Percentiles rank a stretch among this genome's conserved stretches.
phyloP scores from a whole-genome alignment of 1,140 invertebrate genomes.

The Schmidtea mediterranea region DNA sequence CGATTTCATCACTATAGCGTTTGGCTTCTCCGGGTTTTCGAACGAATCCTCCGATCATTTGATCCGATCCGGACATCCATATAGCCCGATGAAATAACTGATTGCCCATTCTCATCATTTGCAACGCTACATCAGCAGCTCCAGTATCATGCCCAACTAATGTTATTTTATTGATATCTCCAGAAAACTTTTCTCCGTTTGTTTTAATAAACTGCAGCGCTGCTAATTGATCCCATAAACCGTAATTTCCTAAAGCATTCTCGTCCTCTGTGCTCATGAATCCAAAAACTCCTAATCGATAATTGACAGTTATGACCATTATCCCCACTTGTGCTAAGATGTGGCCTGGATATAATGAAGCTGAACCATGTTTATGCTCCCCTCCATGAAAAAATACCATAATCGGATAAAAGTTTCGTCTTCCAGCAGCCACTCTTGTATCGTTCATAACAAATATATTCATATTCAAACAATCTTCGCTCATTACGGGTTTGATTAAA shows the following conservation, averaged over 20 bases:
- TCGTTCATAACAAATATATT: conserved; percentile 10
- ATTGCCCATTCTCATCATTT: background rate
- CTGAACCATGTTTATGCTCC: conserved; percentile 7
- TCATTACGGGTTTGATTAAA: background rate
- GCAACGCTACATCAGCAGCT: background rate
- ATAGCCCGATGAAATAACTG: background rate
- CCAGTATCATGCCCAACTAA: conserved; percentile 1
- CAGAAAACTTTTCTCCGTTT: background rate
- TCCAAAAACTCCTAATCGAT: conserved; percentile 18
- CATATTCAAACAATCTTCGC: conserved; percentile 13
- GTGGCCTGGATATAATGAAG: conserved; percentile 8
- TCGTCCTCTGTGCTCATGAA: conserved; percentile 10
- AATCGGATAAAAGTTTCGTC: conserved; percentile 8
- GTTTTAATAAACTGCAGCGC: background rate
- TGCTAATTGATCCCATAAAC: conserved; percentile 10
- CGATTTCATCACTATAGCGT: background rate
- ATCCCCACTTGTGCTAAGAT: conserved; percentile 14
- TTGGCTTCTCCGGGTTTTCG: background rate
- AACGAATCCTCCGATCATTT: background rate
- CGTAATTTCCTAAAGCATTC: conserved; percentile 9
- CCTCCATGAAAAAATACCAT: conserved; percentile 12
- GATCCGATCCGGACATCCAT: background rate
- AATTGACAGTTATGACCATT: conserved; percentile 22
- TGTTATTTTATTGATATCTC: background rate
- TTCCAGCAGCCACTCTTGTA: background rate